Evolutionary conservation across 2,113 vertebrate genomes (phyloP), one percentile per base, ranked within the genome.

Genomic region (Erinaceus europaeus): DNA sequence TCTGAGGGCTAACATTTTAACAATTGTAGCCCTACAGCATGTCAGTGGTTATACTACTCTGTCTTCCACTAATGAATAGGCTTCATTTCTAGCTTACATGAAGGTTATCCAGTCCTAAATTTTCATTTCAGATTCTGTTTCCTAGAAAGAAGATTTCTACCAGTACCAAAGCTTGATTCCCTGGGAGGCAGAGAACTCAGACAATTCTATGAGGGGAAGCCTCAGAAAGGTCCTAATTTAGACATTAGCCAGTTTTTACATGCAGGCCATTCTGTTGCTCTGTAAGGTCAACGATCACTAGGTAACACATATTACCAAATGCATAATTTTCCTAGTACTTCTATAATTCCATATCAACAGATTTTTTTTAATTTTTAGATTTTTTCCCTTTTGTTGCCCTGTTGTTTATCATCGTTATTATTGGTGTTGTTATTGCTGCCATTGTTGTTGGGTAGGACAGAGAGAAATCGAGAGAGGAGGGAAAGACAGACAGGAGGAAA

Each of bases 61-160:
- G 61, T 3, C 6, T 69, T 74, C 20, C 6, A 23, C 5, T 6
- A 88, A 7, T n/a, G 25, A 6, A 32, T 29, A 40, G 32, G 23
- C 6, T 69, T 84, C 15, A 52, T 42, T 80, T 74, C 18, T 27
- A 44, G 38, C 36, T 62, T 50, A 8, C 18, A 4, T 84, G 4
- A 13, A 75, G 59, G 25, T 52, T 68, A 64, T 50, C 11, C 25
- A 65, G 25, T 57, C 20, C 9, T n/a, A 50, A 57, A 57, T 10
- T 77, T 64, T 81, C 17, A 82, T 57, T 64, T 69, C 48, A 76
- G 52, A 59, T 29, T 84, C 18, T 84, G 25, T n/a, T 84, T 80
- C 29, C 11, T 71, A 80, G 57, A 88, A 84, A 53, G 2, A 32
- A 65, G 44, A 29, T 6, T 88, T 44, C 36, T 46, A 59, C 4